Base-by-base conservation (phyloP, 1,140 invertebrate species). In the Pissodes strobi region DNA sequence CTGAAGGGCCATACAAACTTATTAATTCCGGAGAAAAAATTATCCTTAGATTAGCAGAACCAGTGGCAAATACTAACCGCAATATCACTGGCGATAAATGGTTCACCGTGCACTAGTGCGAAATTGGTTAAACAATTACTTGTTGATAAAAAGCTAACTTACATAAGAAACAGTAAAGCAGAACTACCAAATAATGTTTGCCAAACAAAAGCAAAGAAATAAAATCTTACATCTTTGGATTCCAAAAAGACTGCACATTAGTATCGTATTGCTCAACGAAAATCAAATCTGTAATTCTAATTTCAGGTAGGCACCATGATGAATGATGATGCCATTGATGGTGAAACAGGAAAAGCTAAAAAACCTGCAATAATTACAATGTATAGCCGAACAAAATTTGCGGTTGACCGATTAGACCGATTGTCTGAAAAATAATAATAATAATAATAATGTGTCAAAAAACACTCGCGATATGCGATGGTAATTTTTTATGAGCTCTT, bases 341-440 rank as follows among this genome's bases (percentile, higher is more conserved):
- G 19, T 17, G 15, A 25, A 9, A 59, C 55, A 10, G 39, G 34
- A n/a, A 53, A 70, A 34, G 12, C 30, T 52, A 23, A 49, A 12
- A 79, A 79, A 61, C 73, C 78, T 27, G 71, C 79, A 51, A 73
- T 78, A 22, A 71, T 79, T 13, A 19, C 64, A 0, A 64, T 69
- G 52, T 80, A 73, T 52, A 73, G 73, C 58, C 25, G 19, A 9
- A 80, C 78, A 10, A 82, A 82, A 74, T 74, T 74, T 48, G 76
- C 72, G 27, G 76, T 80, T 1, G 79, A 81, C 68, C 66, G 56
- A 17, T 59, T 80, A 6, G 78, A 81, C 60, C 62, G 79, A 52
- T 69, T 72, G 48, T 74, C 72, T 63, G 71, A 68, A 1, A 72
- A 37, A 41, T 81, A n/a, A n/a, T n/a, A n/a, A n/a, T n/a, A n/a